phyloP scores from a whole-genome alignment of 2,113 vertebrate species.

The Muntiacus muntjak region DNA sequence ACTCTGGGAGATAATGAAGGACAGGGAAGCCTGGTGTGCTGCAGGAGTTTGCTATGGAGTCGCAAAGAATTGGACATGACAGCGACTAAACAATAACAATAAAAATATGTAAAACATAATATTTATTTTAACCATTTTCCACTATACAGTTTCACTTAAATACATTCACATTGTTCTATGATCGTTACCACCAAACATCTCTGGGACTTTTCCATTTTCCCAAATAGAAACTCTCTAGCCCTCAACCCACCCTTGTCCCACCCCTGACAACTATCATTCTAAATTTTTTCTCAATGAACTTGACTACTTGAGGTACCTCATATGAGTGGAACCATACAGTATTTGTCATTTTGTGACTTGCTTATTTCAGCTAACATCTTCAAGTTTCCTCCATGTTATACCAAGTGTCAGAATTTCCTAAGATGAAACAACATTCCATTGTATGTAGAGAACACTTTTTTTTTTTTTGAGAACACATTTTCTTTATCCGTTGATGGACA shows the following conservation, averaged over 20 bases:
- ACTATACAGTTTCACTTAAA: not conserved
- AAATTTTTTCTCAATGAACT: not conserved
- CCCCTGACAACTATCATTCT: not conserved
- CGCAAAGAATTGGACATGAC: too few species aligned
- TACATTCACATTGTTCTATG: not conserved
- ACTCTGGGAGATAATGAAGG: too few species aligned
- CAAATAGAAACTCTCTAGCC: not conserved
- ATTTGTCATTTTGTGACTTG: not conserved
- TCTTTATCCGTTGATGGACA: not conserved
- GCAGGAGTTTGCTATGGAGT: too few species aligned
- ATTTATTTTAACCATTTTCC: not conserved
- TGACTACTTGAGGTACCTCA: not conserved
- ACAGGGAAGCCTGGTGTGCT: too few species aligned
- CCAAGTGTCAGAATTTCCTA: not conserved
- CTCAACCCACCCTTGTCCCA: not conserved
- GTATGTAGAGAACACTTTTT: too few species aligned
- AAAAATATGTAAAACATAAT: not conserved
- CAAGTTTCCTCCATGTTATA: not conserved
- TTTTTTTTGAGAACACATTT: not conserved
- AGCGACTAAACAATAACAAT: too few species aligned
- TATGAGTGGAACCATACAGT: not conserved
- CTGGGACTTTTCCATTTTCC: not conserved
- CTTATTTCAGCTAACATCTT: not conserved
- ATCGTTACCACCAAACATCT: not conserved
- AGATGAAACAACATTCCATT: not conserved